Conservation (phyloP, 1,140 invertebrate species). For the Plutomurus gul region DNA sequence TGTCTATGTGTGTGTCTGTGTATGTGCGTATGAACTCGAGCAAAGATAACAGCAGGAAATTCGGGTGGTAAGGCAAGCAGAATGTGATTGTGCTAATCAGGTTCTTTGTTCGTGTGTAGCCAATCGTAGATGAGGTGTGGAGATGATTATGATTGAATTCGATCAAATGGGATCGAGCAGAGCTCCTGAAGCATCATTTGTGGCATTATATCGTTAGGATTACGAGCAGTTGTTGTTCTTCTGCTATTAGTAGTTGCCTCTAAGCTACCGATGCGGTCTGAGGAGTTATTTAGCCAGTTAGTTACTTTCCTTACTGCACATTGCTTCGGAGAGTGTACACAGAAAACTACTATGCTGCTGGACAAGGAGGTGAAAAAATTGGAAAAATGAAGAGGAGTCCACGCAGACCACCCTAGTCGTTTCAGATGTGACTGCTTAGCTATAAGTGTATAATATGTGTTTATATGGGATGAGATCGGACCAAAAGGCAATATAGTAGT, state of each 20-base stretch:
- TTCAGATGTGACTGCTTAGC: not conserved
- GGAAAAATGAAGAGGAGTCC: not conserved
- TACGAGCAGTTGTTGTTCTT: constrained; percentile 7
- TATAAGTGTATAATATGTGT: too few species aligned
- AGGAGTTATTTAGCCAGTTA: not conserved
- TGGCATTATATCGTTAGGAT: constrained; percentile 13
- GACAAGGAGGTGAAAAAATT: not conserved
- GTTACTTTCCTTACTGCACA: constrained; percentile 15
- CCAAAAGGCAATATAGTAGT: not conserved
- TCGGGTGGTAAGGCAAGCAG: not conserved
- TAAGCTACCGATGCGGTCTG: constrained; percentile 5
- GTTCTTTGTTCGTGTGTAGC: constrained; percentile 46
- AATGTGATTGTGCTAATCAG: constrained; percentile 38
- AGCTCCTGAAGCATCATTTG: constrained; percentile 9
- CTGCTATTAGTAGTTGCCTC: constrained; percentile 28
- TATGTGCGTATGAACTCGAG: too few species aligned
- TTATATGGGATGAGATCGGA: too few species aligned
- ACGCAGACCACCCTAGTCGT: not conserved
- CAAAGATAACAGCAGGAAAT: not conserved
- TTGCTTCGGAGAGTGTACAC: too few species aligned
- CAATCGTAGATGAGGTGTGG: constrained; percentile 47
- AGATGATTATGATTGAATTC: constrained; percentile 47
- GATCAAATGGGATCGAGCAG: constrained; percentile 7
- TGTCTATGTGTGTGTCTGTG: too few species aligned
- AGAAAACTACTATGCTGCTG: constrained; percentile 12